Conservation (phyloP, 2,797 vertebrate species). For the Gadopsis bispinosus region DNA sequence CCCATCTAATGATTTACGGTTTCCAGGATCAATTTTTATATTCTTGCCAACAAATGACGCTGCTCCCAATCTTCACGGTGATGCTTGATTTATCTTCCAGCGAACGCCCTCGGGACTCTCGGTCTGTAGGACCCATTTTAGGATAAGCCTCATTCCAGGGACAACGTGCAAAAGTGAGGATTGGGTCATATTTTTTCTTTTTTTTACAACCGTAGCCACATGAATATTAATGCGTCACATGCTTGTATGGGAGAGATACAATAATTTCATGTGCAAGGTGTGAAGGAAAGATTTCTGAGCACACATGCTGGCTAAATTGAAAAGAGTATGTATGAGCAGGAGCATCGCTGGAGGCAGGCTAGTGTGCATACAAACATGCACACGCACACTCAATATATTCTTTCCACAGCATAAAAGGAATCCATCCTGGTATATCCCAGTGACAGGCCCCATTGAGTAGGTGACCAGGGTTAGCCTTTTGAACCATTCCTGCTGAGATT, state of each 20-base stretch:
- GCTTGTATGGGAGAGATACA: slow-evolving; percentile 39
- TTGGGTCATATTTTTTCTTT: slow-evolving; percentile 58
- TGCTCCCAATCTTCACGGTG: slow-evolving; percentile 71
- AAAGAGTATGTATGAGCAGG: slow-evolving; percentile 2
- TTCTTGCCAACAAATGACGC: slow-evolving; percentile 80
- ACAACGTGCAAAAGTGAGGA: slow-evolving; percentile 59
- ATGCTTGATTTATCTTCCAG: slow-evolving; percentile 80
- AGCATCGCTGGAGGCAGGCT: slow-evolving; percentile 6
- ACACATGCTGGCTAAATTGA: slow-evolving; percentile 21
- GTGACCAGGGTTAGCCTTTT: slow-evolving; percentile 67
- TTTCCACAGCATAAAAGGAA: slow-evolving; percentile 36
- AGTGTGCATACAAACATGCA: not conserved
- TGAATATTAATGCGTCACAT: slow-evolving; percentile 69
- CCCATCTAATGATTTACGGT: slow-evolving; percentile 79
- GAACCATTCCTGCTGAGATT: slow-evolving; percentile 64
- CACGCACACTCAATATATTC: slow-evolving; percentile 20
- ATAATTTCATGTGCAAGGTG: slow-evolving; percentile 46
- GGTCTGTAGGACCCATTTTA: slow-evolving; percentile 59
- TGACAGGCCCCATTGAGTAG: slow-evolving; percentile 57
- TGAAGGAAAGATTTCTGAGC: slow-evolving; percentile 26
- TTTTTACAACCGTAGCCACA: slow-evolving; percentile 45
- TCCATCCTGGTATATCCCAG: slow-evolving; percentile 51
- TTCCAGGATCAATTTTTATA: slow-evolving; percentile 80
- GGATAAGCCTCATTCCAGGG: slow-evolving; percentile 59
- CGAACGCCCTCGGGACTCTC: slow-evolving; percentile 56